Evolutionary conservation across 2,888 invertebrate species (phyloP).

Genomic region (Bhutanitis thaidina): DNA sequence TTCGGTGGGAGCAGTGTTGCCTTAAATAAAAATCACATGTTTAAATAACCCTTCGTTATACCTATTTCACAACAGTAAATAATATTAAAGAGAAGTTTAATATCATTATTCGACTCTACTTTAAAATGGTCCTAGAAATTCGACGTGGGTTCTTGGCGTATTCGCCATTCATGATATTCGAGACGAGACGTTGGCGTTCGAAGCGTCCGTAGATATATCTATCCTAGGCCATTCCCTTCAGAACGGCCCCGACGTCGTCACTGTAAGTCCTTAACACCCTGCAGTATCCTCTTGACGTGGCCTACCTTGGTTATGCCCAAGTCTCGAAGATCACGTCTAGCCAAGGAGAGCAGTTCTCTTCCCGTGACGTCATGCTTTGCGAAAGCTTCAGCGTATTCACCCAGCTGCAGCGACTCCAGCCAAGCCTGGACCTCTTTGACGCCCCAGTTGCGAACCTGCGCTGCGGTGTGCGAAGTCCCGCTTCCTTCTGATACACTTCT

Average conservation of each 20-base stretch:
- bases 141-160: neutral
- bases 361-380: conserved; percentile 95
- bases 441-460: conserved; percentile 84
- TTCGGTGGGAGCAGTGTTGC: conserved; percentile 10
- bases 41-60: conserved; percentile 5
- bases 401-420: conserved; percentile 92
- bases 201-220: conserved; percentile 19
- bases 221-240: conserved; percentile 65
- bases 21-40: conserved; percentile 8
- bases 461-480: conserved; percentile 39
- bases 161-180: neutral
- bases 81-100: neutral
- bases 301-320: conserved; percentile 97
- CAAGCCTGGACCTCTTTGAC: conserved; percentile 94
- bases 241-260: conserved; percentile 73
- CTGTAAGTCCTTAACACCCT: conserved; percentile 91
- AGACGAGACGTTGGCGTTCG: conserved; percentile 12
- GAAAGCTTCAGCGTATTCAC: conserved; percentile 95
- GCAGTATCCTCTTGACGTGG: conserved; percentile 96
- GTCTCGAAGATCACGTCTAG: conserved; percentile 92
- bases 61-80: neutral
- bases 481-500: conserved; percentile 63
- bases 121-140: conserved; percentile 21
- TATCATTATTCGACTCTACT: conserved; percentile 11
- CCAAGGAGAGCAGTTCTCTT: conserved; percentile 91